phyloP scores from a whole-genome alignment of 1,140 invertebrate species.

The Dryas iulia region DNA sequence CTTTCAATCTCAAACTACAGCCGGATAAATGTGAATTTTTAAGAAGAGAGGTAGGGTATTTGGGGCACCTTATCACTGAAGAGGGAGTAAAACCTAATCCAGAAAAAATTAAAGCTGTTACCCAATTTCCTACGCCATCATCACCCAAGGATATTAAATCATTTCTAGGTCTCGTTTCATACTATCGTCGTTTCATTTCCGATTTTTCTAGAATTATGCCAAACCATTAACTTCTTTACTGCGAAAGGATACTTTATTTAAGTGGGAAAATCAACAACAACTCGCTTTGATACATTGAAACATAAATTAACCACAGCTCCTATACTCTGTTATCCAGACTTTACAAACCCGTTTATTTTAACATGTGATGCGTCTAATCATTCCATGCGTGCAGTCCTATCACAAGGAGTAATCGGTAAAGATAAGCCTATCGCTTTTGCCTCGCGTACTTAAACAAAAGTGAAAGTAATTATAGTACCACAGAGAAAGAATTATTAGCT shows the following conservation, averaged over 20 bases:
- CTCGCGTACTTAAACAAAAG: constrained; percentile 27
- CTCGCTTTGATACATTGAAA: constrained; percentile 4
- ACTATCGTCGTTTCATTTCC: constrained; percentile 13
- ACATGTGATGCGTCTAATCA: constrained; percentile 33
- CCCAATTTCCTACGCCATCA: background rate
- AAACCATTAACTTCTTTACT: too few relatives aligned
- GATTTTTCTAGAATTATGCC: constrained; percentile 8
- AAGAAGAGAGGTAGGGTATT: constrained; percentile 10
- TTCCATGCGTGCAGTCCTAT: constrained; percentile 61
- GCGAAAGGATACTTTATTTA: too few relatives aligned
- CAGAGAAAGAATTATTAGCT: constrained; percentile 11
- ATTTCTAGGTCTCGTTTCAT: constrained; percentile 13
- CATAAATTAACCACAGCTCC: background rate
- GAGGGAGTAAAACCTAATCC: constrained; percentile 13
- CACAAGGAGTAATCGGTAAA: constrained; percentile 41
- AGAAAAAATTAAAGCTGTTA: constrained; percentile 11
- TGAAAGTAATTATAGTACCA: too few relatives aligned
- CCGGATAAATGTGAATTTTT: background rate
- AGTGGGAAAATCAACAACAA: constrained; percentile 1
- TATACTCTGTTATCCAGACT: constrained; percentile 12
- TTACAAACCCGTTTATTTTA: constrained; percentile 5
- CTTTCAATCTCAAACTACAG: constrained; percentile 8
- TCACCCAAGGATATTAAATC: constrained; percentile 20
- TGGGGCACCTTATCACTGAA: constrained; percentile 15
- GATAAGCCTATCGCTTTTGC: constrained; percentile 48